Base-by-base conservation (phyloP, 1,140 invertebrate species). In the Calephelis virginiensis region DNA sequence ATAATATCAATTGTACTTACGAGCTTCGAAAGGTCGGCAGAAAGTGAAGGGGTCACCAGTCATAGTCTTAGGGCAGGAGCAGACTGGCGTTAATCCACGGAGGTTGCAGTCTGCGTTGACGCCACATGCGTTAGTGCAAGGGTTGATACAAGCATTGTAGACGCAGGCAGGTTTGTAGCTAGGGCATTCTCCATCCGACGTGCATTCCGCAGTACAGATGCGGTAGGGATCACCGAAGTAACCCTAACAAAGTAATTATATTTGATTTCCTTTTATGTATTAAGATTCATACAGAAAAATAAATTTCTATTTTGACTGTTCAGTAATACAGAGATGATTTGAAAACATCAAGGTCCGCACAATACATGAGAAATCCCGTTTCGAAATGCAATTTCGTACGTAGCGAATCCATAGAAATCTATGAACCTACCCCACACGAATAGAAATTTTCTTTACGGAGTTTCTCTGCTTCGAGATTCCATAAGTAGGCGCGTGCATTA, bases 51-150 rank as follows among this genome's bases (percentile, higher is more conserved):
- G 96, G 93, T 97, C 94, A 5, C 96, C 96, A 28, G 96, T 97
- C 94, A 96, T 97, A 79, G 96, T 95, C 77, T 93, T 94, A 5
- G 96, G 96, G 84, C 97, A 98, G 50, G 95, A 96, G 87, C 97
- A 97, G 40, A 97, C 94, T 17, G 95, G 96, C 37, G 94, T 98
- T 70, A 94, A 92, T 0, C 96, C 94, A 8, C 95, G 91, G 43
- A 97, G 92, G 73, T 96, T 93, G 80, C 96, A 97, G 66, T 97
- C 93, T 5, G 97, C 96, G 71, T 96, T 95, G 0, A 95, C 89
- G 45, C 96, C 96, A 78, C 96, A 97, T 11, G 94, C 94, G 10
- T 95, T 95, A 10, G 94, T 94, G 81, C 96, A 97, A 0, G 96
- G 96, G 81, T 97, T 95, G 65, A 95, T 92, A 79, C 96, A 97